Percentiles rank a stretch among this genome's conserved stretches.
Conservation (phyloP, 2,888 invertebrate genomes). For the Hololepta plana region DNA sequence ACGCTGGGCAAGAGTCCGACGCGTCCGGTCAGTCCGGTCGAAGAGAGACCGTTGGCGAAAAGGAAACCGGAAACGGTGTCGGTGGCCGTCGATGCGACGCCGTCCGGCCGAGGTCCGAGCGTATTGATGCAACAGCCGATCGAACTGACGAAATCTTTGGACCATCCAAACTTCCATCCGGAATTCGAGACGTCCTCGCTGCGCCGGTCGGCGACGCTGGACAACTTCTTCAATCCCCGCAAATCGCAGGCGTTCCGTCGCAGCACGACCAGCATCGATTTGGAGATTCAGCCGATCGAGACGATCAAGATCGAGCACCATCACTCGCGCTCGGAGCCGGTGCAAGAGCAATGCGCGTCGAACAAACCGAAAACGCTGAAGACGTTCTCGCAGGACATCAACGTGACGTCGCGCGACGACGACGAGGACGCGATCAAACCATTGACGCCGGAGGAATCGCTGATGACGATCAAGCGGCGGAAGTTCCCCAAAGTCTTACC, state of each 20-base stretch:
- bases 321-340: slow-evolving; percentile 51
- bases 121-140: slow-evolving; percentile 60
- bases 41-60: slow-evolving; percentile 7
- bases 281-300: slow-evolving; percentile 13
- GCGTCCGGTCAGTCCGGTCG: slow-evolving; percentile 22
- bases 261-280: slow-evolving; percentile 22
- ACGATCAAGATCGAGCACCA: slow-evolving; percentile 38
- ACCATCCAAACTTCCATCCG: slow-evolving; percentile 20
- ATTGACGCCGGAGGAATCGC: slow-evolving; percentile 49
- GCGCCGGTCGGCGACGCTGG: slow-evolving; percentile 29
- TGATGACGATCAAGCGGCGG: slow-evolving; percentile 52
- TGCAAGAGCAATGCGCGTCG: slow-evolving; percentile 4
- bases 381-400: slow-evolving; percentile 40
- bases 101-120: slow-evolving; percentile 51
- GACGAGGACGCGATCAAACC: slow-evolving; percentile 21
- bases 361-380: slow-evolving; percentile 14
- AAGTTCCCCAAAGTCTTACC: slow-evolving; percentile 76
- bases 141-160: slow-evolving; percentile 49
- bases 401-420: slow-evolving; percentile 57
- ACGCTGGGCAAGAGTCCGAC: slow-evolving; percentile 22
- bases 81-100: slow-evolving; percentile 63
- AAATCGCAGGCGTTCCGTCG: too few species aligned
- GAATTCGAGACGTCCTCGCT: slow-evolving; percentile 10
- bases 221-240: slow-evolving; percentile 21
- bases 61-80: slow-evolving; percentile 48